Evolutionary conservation across 2,888 invertebrate genomes (phyloP).

Genomic region (Orchesella flavescens): DNA sequence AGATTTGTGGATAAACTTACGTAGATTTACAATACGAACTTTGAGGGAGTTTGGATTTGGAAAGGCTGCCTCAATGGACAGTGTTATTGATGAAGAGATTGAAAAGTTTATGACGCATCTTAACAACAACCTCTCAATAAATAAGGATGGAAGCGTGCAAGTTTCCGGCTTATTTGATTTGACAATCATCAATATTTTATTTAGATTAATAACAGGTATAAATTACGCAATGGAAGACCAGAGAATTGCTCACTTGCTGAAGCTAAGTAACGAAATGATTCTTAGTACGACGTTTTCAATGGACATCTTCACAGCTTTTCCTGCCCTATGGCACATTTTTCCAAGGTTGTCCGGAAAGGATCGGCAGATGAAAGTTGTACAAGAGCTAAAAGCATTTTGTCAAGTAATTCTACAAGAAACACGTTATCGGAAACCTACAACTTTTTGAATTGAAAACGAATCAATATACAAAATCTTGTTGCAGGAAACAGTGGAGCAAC

Average conservation of each 20-base stretch:
- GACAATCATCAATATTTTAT: slow-evolving; percentile 27
- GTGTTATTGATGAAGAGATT: slow-evolving; percentile 19
- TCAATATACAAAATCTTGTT: background rate
- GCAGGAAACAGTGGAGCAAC: slow-evolving; percentile 30
- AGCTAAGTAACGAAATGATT: slow-evolving; percentile 6
- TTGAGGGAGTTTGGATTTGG: slow-evolving; percentile 34
- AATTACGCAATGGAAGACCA: slow-evolving; percentile 38
- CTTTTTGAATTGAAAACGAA: background rate
- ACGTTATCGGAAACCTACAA: background rate
- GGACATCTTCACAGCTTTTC: slow-evolving; percentile 30
- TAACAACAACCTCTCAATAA: background rate
- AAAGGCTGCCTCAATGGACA: slow-evolving; percentile 29
- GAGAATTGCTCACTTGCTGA: slow-evolving; percentile 1
- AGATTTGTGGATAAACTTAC: background rate
- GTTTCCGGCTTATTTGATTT: slow-evolving; percentile 29
- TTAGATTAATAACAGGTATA: slow-evolving; percentile 43
- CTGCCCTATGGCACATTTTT: slow-evolving; percentile 18
- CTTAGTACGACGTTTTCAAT: slow-evolving; percentile 3
- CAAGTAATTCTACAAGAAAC: background rate
- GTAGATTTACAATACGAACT: background rate
- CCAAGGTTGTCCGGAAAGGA: slow-evolving; percentile 13
- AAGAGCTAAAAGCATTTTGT: background rate
- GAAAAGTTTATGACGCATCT: background rate
- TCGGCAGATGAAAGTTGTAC: background rate
- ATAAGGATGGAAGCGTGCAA: background rate